Percentiles rank a stretch among this genome's conserved stretches.
These are phyloP conservation scores for Gerris buenoi DNA, from an alignment of 1,140 invertebrate species.

Conservation along the genomic window DNA sequence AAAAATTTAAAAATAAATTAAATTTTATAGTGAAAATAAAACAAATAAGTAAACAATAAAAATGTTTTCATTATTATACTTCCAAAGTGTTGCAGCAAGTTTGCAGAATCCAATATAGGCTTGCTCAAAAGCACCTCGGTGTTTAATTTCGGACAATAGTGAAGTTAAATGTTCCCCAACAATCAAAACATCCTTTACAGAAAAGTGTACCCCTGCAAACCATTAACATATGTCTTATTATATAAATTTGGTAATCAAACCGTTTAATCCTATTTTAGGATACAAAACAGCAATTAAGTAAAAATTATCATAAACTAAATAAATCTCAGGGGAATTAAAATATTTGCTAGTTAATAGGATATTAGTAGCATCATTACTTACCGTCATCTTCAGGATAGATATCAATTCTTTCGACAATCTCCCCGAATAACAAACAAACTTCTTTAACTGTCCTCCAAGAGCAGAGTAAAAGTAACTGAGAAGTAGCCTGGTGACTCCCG, in stretches of 20 bases:
- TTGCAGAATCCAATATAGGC: constrained; percentile 76
- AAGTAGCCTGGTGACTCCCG: constrained; percentile 33
- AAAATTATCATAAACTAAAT: no score
- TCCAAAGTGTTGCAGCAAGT: constrained; percentile 52
- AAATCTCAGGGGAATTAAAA: no score
- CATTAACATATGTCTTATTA: no score
- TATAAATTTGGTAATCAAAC: no score
- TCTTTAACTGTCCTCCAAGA: constrained; percentile 75
- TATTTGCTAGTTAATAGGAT: no score
- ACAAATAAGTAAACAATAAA: not conserved
- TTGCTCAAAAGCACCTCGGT: constrained; percentile 90
- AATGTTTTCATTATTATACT: constrained; percentile 23
- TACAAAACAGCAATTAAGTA: no score
- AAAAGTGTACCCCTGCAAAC: not conserved
- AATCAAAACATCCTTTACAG: not conserved
- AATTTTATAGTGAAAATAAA: not conserved
- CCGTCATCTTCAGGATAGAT: not conserved
- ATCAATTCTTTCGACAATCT: constrained; percentile 28
- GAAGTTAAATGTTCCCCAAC: constrained; percentile 58
- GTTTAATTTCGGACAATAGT: constrained; percentile 66
- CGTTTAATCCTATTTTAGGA: no score
- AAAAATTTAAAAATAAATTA: not conserved
- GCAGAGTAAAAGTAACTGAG: constrained; percentile 75
- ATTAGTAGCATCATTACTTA: no score
- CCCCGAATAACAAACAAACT: constrained; percentile 44